Evolutionary conservation across 2,113 vertebrate species (phyloP).

Genomic region (Anguilla japonica): DNA sequence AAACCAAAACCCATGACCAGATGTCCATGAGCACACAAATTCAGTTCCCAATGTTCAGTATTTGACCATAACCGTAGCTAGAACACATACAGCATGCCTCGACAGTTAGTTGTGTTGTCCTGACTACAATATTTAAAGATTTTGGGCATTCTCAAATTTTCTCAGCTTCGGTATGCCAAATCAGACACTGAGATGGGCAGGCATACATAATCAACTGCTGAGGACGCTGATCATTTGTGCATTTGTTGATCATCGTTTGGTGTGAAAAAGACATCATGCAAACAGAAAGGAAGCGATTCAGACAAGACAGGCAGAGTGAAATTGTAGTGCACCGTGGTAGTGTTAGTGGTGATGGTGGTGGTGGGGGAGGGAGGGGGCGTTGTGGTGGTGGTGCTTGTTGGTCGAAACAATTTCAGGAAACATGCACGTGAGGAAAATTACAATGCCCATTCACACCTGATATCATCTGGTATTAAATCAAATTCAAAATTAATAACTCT

Average conservation of each 20-base stretch:
- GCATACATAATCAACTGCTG: neutral
- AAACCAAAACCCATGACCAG: neutral
- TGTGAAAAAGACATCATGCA: too few species aligned
- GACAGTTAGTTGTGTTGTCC: neutral
- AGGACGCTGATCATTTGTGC: neutral
- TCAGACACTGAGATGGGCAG: neutral
- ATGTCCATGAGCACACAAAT: neutral
- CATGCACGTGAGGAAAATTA: neutral
- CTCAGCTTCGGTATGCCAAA: neutral
- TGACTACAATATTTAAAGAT: neutral
- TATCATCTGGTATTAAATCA: neutral
- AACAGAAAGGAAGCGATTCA: too few species aligned
- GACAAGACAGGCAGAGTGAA: too few species aligned
- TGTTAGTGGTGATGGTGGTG: too few species aligned
- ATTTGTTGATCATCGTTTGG: neutral
- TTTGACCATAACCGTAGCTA: neutral
- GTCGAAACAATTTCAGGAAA: neutral
- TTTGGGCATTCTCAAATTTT: neutral
- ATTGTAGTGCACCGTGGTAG: too few species aligned
- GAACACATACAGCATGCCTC: too few species aligned
- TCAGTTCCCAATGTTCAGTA: neutral
- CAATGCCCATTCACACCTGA: neutral
- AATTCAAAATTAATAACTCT: conserved; percentile 5
- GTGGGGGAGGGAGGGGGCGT: neutral
- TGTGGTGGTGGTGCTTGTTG: neutral